Evolutionary conservation across 1,140 invertebrate genomes (phyloP), one percentile per base, ranked within the genome.

Genomic region (Lepidurus arcticus): DNA sequence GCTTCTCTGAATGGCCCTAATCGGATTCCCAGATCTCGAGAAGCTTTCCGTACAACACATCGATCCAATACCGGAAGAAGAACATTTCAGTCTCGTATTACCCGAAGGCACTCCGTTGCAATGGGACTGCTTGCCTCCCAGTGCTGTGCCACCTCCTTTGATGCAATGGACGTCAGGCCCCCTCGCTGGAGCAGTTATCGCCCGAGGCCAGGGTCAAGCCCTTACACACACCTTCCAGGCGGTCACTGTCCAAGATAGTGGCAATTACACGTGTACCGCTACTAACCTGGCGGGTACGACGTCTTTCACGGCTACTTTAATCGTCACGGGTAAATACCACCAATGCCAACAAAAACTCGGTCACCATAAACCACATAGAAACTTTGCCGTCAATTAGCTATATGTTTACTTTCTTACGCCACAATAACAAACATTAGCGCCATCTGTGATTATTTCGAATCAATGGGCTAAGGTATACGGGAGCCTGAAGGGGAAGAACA

Each of bases 241-340:
- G 34, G 78, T 78, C 26, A 24, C 43, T 24, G 42, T 24, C 9
- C 34, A 74, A 44, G 78, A 78, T 45, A 45, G 73, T 26, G 78
- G 78, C 43, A 75, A 26, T 21, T 78, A 78, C 78, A 78, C 65
- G 44, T 78, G 78, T 34, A 34, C 42, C n/a, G 78, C 78, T 43
- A 74, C 44, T 34, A 78, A 78, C 24, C 8, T 43, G 11, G 73
- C 73, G 2, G 26, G 78, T 4, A 78, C 21, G 16, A 21, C 42
- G 43, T 74, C 73, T n/a, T 45, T 74, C n/a, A 73, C 74, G 44
- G 26, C 47, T 45, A 44, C 74, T 1, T 42, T 78, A 21, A 42
- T 78, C 10, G 74, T 78, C 34, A 78, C 78, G 24, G 45, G 78
- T 78, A 73, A 76, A 47, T 44, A 34, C 34, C 34, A 34, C 34